Evolutionary conservation across 1,140 invertebrate genomes (phyloP), one percentile per base, ranked within the genome.

Genomic region (Atopsyche davidsoni): DNA sequence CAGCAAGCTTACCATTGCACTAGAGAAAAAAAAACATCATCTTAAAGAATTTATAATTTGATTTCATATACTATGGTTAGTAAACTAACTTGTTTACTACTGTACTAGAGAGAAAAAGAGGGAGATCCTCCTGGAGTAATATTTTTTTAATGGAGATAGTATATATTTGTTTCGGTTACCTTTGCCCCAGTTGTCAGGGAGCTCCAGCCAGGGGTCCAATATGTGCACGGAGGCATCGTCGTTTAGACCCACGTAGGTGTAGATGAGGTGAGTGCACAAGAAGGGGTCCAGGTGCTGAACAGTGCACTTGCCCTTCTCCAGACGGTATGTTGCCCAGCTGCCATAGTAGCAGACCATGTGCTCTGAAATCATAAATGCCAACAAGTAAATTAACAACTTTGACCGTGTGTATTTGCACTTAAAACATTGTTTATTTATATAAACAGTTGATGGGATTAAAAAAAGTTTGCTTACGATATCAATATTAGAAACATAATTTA

Each of bases 221-320:
- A 79, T 67, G 4, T 69, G 61, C 1, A 82, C 61, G 0, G 59
- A 59, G 2, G 76, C 76, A 34, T 63, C 64, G 10, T 65, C 55
- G 25, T 70, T 63, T 6, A 83, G 66, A 3, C 85, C 84, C 32
- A 79, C 75, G 59, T 87, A 89, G 0, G 79, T 64, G 58, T 87
- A 88, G 19, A 87, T 75, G 19, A 86, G 53, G 63, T 89, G 85
- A 0, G 85, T 85, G 60, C 85, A 89, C 0, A 87, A 65, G 13
- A 67, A 62, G 0, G 83, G 72, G 61, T 88, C 79, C 9, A 91
- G 81, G 39, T 84, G 51, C 19, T 75, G 72, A 0, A 85, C 75
- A 6, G 75, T 72, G 57, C 81, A 85, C 65, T 79, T 77, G 4
- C 85, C 84, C 35, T 71, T 63, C 9, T 73, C 79, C 1, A 64